These are phyloP conservation scores for Campylomormyrus numenius DNA, from an alignment of 2,113 vertebrate species.

Conservation along the genomic window DNA sequence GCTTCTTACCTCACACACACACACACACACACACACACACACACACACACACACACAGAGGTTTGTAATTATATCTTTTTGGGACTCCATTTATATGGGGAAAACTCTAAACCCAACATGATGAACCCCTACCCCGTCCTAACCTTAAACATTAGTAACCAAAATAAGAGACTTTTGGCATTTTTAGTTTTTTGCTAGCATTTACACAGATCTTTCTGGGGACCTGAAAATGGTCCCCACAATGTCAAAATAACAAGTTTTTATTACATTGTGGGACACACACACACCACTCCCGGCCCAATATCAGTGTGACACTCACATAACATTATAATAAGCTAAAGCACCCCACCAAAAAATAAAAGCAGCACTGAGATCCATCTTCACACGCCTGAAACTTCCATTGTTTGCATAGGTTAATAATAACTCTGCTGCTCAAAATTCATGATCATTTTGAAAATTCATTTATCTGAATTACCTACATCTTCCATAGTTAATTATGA, in stretches of 20 bases:
- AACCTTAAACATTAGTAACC: too few species aligned
- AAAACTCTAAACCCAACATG: too few species aligned
- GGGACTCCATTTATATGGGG: too few species aligned
- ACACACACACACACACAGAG: background rate
- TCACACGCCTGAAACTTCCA: background rate
- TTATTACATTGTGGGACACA: background rate
- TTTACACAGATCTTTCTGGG: too few species aligned
- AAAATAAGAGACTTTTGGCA: too few species aligned
- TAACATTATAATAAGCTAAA: background rate
- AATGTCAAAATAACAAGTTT: too few species aligned
- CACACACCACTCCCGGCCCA: background rate
- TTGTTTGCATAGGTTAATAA: background rate
- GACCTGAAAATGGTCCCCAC: too few species aligned
- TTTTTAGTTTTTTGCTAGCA: too few species aligned
- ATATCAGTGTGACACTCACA: background rate
- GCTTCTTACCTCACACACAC: background rate
- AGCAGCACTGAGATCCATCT: background rate
- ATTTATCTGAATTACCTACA: background rate
- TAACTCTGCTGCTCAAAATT: background rate
- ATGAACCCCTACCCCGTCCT: too few species aligned
- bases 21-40: too few species aligned
- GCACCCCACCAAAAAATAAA: background rate
- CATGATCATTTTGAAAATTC: background rate
- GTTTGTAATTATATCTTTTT: background rate
- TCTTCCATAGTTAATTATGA: background rate